Base-by-base conservation (phyloP, 2,888 invertebrate genomes). In the Globia sparganii region DNA sequence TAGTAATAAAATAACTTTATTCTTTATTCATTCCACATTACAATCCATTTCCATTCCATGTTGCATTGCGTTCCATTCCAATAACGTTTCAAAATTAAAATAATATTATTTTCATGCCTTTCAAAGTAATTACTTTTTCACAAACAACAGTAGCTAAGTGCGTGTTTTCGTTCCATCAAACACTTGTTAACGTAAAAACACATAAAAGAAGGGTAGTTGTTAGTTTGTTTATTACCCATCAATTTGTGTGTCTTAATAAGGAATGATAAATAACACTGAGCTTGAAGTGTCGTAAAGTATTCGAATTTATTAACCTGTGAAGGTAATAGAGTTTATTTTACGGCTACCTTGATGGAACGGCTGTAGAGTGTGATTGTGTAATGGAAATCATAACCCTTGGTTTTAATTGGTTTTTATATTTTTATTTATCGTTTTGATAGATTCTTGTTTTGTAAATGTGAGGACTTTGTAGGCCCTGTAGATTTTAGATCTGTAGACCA, bases 101-200 rank as follows among this genome's bases (percentile, higher is more conserved):
- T 72, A 34, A 6, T 49, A 61, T 61, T 43, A 75, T 34, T 58
- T 61, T 37, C 61, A 59, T 71, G 34, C 21, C 71, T 77, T 73
- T 77, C 66, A 77, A 62, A 8, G n/a, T 80, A 80, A 86, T 85
- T 80, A 75, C 67, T 65, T 67, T 62, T 73, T 59, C 40, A 61
- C n/a, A 4, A 49, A 31, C 34, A 28, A 49, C n/a, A 13, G 66
- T 56, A 59, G 8, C 28, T 13, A 56, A 62, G 81, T 86, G 78
- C 85, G 84, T 84, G 86, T 75, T 79, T 66, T 43, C 25, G 46
- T 67, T 31, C 75, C 79, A 82, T 84, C 65, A 74, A 64, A 59
- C 61, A 74, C 43, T 70, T 71, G 71, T 69, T 75, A 31, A 85
- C 58, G 68, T 67, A 65, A 64, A 76, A 79, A 70, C 62, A 49